Conservation (phyloP, 2,113 vertebrate genomes). For the Pyxicephalus adspersus region DNA sequence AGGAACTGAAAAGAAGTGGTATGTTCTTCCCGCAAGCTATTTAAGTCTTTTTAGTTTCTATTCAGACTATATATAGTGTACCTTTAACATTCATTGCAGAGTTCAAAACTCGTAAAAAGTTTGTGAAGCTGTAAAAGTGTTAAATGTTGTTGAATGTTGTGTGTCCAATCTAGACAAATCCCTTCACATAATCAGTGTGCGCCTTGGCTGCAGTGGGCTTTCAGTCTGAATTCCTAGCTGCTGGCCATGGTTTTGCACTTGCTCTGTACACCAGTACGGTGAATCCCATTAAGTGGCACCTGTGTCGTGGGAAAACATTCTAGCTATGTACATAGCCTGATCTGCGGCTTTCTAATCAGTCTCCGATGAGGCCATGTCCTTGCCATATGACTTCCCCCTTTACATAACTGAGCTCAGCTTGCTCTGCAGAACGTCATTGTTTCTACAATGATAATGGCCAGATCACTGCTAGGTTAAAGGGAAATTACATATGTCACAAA, state of each 20-base stretch:
- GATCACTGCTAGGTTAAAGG: no score
- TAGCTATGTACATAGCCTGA: background rate
- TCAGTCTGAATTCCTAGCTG: constrained; percentile 3
- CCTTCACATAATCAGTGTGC: constrained; percentile 9
- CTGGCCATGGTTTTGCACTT: constrained; percentile 21
- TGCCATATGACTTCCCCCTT: background rate
- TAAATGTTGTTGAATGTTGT: background rate
- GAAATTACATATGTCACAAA: no score
- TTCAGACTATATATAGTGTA: background rate
- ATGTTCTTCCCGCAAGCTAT: no score
- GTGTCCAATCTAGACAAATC: constrained; percentile 31
- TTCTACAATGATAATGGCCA: no score
- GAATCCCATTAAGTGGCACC: constrained; percentile 15
- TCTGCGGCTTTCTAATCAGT: background rate
- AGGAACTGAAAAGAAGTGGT: no score
- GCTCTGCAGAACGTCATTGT: no score
- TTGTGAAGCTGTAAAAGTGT: constrained; percentile 18
- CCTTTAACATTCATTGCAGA: background rate
- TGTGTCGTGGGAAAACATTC: constrained; percentile 18
- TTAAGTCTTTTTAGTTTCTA: no score
- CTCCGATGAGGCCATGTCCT: background rate
- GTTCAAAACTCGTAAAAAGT: background rate
- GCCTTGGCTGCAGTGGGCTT: background rate
- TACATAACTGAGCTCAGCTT: no score
- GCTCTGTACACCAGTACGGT: background rate